Base-by-base conservation (phyloP, 2,113 vertebrate genomes). In the Toxotes jaculatrix region DNA sequence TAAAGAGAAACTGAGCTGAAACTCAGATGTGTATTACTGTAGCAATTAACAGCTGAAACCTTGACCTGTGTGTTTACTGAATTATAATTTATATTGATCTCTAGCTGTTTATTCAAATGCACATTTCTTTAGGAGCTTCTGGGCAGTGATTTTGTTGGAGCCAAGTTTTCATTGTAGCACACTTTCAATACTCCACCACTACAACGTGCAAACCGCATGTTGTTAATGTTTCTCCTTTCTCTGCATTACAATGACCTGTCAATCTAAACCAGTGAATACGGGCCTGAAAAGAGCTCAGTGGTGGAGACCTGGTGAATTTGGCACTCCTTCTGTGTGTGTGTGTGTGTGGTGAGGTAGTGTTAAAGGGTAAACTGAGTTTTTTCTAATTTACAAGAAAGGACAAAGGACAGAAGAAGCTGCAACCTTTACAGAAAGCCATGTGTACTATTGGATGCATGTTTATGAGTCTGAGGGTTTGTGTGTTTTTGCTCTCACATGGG, bases 371-470 rank as follows among this genome's bases (percentile, higher is more conserved):
- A 71, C 64, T 77, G 34, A 23, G 31, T 27, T 27, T 27, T 27
- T 27, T 27, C 27, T 0, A 56, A 83, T 86, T 85, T 16, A 16
- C 21, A 38, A 78, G 49, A 70, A 70, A 63, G 64, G 61, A 83
- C 64, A 87, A 90, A 90, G 77, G 87, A 81, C 66, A 80, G 72
- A 62, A 34, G 77, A 88, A 56, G 66, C 80, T 78, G 53, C 73
- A 79, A 68, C 83, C 69, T 87, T 88, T 80, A 63, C 23, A 63
- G 72, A 49, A 57, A 79, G 57, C 57, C 16, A 5, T 86, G 86
- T 78, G 77, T 62, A 82, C 74, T 69, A 85, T 62, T 10, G 0
- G 0, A 23, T 77, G 23, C 34, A 31, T 77, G 74, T 83, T 77
- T 82, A 74, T 71, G 64, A 47, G 62, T 76, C 27, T 84, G 70